phyloP scores from a whole-genome alignment of 23 tunicate species.

The Styela clava region DNA sequence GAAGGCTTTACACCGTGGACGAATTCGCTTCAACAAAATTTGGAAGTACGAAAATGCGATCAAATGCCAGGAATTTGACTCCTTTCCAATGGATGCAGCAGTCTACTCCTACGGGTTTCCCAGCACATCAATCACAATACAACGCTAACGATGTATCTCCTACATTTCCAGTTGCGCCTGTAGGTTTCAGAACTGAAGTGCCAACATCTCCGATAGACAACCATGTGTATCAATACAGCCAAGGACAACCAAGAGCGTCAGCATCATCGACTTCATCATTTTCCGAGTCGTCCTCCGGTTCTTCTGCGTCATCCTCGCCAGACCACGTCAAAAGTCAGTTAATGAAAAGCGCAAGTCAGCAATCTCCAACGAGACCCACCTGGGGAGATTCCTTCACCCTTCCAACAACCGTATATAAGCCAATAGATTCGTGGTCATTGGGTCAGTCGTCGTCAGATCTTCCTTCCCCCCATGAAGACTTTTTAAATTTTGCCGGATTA shows the following conservation, averaged over 20 bases:
- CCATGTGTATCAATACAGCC: neutral
- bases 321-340: neutral
- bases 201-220: neutral
- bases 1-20: constrained; percentile 18
- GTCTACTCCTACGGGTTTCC: neutral
- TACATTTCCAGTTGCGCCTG: neutral
- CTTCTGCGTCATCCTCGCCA: constrained; percentile 18
- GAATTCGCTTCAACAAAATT: constrained; percentile 31
- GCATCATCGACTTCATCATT: constrained; percentile 9
- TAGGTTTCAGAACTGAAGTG: neutral
- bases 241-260: neutral
- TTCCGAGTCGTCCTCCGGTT: constrained; percentile 3
- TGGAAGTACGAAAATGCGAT: constrained; percentile 26
- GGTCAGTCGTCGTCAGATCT: neutral
- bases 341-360: neutral
- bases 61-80: neutral
- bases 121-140: neutral
- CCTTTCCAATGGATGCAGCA: constrained; percentile 4
- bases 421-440: neutral
- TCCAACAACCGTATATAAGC: neutral
- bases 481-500: neutral
- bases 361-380: neutral
- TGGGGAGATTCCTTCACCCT: neutral
- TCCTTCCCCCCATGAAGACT: neutral
- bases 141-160: neutral